A percentile compares a stretch with the other conserved stretches of the same genome.
Evolutionary conservation across 2,113 vertebrate species (phyloP).

Genomic region (Chelonoidis abingdonii): DNA sequence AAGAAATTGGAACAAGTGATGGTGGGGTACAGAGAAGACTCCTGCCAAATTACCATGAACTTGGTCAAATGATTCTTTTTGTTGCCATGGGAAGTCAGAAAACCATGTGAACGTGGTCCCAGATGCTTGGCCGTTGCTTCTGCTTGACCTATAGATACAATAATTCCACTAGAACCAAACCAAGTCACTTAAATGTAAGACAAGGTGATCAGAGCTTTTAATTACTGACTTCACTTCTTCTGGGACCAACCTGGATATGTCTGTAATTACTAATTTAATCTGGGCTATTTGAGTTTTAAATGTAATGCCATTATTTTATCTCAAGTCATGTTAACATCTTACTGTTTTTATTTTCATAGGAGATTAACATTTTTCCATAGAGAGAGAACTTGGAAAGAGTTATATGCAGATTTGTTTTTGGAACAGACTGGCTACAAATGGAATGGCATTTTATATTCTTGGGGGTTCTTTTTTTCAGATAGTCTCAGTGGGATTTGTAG

Average conservation of each 20-base stretch:
- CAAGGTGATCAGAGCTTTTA: not conserved
- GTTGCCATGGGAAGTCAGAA: not conserved
- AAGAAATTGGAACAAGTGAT: not conserved
- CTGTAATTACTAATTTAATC: rapidly evolving
- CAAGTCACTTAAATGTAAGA: not conserved
- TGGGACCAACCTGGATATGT: not conserved
- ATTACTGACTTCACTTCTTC: not conserved
- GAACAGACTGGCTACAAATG: not conserved
- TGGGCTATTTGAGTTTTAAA: not conserved
- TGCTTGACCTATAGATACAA: not conserved
- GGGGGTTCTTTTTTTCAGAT: not conserved
- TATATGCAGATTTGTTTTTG: not conserved
- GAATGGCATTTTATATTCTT: not conserved
- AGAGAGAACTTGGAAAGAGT: not conserved
- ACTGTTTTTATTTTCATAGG: not conserved
- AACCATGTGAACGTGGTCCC: not conserved
- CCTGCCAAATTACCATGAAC: not conserved
- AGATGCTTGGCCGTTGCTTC: not conserved
- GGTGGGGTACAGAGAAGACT: not conserved
- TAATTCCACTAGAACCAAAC: not conserved
- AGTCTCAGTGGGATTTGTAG: rapidly evolving
- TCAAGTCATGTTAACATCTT: not conserved
- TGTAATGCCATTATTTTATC: not conserved
- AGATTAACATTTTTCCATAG: not conserved
- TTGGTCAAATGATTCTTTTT: not conserved